Base-by-base conservation (phyloP, 2,797 vertebrate species). In the Centropyge bicolor region DNA sequence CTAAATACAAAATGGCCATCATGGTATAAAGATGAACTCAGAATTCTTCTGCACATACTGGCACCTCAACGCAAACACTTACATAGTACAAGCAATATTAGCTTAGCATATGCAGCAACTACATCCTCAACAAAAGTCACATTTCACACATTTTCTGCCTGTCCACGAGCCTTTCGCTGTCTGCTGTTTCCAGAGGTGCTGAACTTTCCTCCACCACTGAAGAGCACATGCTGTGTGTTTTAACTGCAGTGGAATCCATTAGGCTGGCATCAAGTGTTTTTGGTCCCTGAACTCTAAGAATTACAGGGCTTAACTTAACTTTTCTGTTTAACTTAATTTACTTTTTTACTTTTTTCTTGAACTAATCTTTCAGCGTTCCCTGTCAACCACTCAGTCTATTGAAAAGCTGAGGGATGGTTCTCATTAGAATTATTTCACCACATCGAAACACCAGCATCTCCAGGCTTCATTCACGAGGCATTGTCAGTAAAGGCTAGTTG, bases 381-480 rank as follows among this genome's bases (percentile, higher is more conserved):
- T 0, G 7, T n/a, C 14, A 66, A 6, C 43, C 16, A 9, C 1
- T 54, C 10, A 14, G 17, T 27, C 11, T 9, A 27, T 24, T 11
- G 40, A 57, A 27, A 65, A 13, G 20, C 36, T 43, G 2, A 24
- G 14, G 35, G 12, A 52, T 14, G 19, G 12, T 46, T 70, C 14
- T 51, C 24, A 35, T 24, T 20, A 19, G 5, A 45, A 43, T 52
- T 19, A 64, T 55, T 73, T 64, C 27, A 71, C 31, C 31, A 55
- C 40, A 68, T 71, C 59, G 19, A 31, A 62, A 70, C 69, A 57
- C 9, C 54, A 52, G 27, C 40, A 12, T 60, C 48, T 54, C 20
- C 68, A 64, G 16, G 59, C 45, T 54, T 73, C 59, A 51, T 67
- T 82, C 77, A 73, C 82, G 54, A 76, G 31, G 67, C 69, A 83